phyloP scores from a whole-genome alignment of 2,888 invertebrate genomes.

The Cheilosia vulpina region DNA sequence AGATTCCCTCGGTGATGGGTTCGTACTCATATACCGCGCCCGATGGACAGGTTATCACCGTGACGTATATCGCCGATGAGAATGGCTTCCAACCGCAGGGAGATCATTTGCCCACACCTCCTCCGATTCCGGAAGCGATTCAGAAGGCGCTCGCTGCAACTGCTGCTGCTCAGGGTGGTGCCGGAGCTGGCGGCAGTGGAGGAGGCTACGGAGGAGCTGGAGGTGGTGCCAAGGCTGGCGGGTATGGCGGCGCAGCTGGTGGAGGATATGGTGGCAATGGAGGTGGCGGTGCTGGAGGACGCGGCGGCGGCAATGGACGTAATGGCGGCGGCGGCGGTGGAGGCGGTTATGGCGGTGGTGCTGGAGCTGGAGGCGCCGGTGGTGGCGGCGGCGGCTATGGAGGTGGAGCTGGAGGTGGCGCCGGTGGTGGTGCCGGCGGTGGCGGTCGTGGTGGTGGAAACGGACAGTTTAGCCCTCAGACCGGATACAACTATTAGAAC shows the following conservation, averaged over 20 bases:
- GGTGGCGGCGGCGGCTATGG: constrained; percentile 45
- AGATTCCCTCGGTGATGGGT: constrained; percentile 86
- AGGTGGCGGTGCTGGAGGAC: constrained; percentile 74
- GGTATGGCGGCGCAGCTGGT: constrained; percentile 75
- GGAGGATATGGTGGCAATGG: constrained; percentile 76
- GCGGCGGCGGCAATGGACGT: constrained; percentile 70
- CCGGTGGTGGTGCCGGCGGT: constrained; percentile 47
- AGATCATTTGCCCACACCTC: constrained; percentile 86
- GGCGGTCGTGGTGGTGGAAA: constrained; percentile 79
- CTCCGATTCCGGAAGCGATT: constrained; percentile 88
- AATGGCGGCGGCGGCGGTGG: constrained; percentile 55
- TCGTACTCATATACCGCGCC: constrained; percentile 87
- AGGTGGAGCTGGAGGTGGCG: constrained; percentile 75
- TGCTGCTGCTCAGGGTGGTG: constrained; percentile 83
- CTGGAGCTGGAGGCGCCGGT: constrained; percentile 74
- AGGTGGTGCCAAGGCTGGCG: constrained; percentile 77
- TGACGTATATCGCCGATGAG: constrained; percentile 87
- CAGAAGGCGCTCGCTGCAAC: constrained; percentile 85
- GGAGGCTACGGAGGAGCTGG: constrained; percentile 79
- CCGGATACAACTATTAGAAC: constrained; percentile 84
- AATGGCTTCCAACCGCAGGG: constrained; percentile 87
- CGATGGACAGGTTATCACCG: constrained; percentile 86
- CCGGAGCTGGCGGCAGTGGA: constrained; percentile 76
- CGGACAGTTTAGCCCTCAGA: constrained; percentile 83
- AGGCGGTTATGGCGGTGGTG: constrained; percentile 78